A percentile compares a stretch with the other conserved stretches of the same genome.
These are phyloP conservation scores for Catocala fraxini DNA, from an alignment of 2,888 invertebrate species.

Conservation along the genomic window DNA sequence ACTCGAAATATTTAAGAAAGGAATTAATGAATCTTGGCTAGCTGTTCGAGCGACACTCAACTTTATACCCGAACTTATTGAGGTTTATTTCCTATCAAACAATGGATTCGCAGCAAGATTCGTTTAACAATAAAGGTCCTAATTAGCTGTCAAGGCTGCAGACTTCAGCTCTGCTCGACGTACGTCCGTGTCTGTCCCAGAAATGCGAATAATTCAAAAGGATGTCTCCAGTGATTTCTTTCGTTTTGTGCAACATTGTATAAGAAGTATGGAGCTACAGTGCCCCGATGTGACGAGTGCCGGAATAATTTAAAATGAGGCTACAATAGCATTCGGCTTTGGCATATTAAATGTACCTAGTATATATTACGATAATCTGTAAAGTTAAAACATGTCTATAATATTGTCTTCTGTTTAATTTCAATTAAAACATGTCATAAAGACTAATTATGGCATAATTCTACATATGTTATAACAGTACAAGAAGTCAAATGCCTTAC, in stretches of 20 bases:
- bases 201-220: conserved; percentile 84
- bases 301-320: conserved; percentile 1
- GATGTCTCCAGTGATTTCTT: conserved; percentile 83
- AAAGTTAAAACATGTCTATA: too few species aligned
- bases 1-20: conserved; percentile 84
- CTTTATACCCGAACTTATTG: conserved; percentile 56
- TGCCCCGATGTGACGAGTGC: neutral
- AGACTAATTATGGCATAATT: neutral
- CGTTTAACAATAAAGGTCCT: conserved; percentile 84
- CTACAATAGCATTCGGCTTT: neutral
- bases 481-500: conserved; percentile 38
- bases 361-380: too few species aligned
- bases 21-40: conserved; percentile 76
- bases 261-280: conserved; percentile 52
- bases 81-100: conserved; percentile 53
- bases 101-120: conserved; percentile 71
- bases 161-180: conserved; percentile 68
- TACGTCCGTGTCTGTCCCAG: conserved; percentile 77
- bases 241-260: conserved; percentile 75
- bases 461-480: conserved; percentile 8
- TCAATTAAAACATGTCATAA: too few species aligned
- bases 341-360: too few species aligned
- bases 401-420: too few species aligned
- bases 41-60: conserved; percentile 55
- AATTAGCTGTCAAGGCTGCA: conserved; percentile 86